Base-by-base conservation (phyloP, 2,113 vertebrate genomes). In the Phylloscopus whistleri region DNA sequence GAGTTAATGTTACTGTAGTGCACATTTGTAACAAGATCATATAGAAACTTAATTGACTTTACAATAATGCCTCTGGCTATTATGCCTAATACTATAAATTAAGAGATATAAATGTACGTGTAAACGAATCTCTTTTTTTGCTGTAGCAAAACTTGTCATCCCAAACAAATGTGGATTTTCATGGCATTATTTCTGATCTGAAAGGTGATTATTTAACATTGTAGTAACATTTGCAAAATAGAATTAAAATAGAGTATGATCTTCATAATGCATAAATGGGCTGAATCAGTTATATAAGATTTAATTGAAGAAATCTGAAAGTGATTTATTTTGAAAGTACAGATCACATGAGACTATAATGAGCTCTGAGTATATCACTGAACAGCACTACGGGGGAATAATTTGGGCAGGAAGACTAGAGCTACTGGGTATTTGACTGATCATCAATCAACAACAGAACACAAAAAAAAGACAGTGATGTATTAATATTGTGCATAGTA, bases 271-370 rank as follows among this genome's bases (percentile, higher is more conserved):
- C 52, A 51, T 86, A 90, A 91, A 93, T 70, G 75, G 22, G 39
- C 39, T 88, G 72, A 78, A 68, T 87, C 30, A 41, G 56, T 91
- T 94, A 89, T 33, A 9, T 90, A 77, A 92, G 30, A 74, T 73
- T 91, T 95, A 95, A 87, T 79, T 94, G 87, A 89, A 93, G 73
- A 93, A 91, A 93, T 55, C 35, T 94, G 76, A 56, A 91, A 86
- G 51, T 59, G 28, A 67, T 95, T 83, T 89, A 80, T 74, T 94
- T 91, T 76, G 75, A 70, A 93, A 90, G 37, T 58, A 33, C 55
- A 46, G 75, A 66, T 96, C 88, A 83, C 59, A 60, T 85, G 92
- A 90, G 75, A 80, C 16, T 55, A 24, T 67, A 90, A 83, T 9
- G 12, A 88, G 48, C 62, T 92, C 69, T 53, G 84, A 73, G 46